These are phyloP conservation scores for Trematomus loennbergii DNA, from an alignment of 2,113 vertebrate species.

Conservation along the genomic window DNA sequence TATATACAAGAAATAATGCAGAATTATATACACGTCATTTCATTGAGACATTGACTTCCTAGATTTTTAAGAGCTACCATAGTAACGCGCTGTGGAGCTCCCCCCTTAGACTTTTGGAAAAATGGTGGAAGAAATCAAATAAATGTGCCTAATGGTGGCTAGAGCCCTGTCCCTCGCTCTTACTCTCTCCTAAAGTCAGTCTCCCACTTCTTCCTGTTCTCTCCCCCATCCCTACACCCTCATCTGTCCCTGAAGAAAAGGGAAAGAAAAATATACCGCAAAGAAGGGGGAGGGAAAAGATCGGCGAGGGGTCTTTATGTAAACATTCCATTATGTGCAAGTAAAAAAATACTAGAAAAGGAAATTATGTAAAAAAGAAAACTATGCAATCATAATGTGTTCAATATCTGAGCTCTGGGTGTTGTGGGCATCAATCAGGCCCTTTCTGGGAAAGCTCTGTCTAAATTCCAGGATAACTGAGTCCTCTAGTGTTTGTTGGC, in stretches of 20 bases:
- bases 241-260: constrained; percentile 42
- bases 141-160: constrained; percentile 61
- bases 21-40: neutral
- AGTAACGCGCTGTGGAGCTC: constrained; percentile 6
- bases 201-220: neutral
- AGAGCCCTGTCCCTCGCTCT: constrained; percentile 48
- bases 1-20: constrained; percentile 26
- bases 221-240: constrained; percentile 16
- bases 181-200: neutral
- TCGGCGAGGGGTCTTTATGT: constrained; percentile 53
- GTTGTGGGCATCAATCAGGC: constrained; percentile 27
- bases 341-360: constrained; percentile 53
- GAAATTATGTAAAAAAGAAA: constrained; percentile 74
- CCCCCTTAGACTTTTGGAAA: neutral
- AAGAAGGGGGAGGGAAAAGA: constrained; percentile 34
- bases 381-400: constrained; percentile 84
- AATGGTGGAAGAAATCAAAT: constrained; percentile 25
- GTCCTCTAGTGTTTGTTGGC: constrained; percentile 48
- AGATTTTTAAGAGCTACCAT: neutral
- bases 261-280: constrained; percentile 26
- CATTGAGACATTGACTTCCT: constrained; percentile 34
- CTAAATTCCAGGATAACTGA: constrained; percentile 35
- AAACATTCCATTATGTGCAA: constrained; percentile 82
- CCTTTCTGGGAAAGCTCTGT: constrained; percentile 20
- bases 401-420: constrained; percentile 54